Evolutionary conservation across 37 sponge, comb jelly and placozoan species (phyloP), one percentile per base, ranked within the genome.

Genomic region (Oscarella lobularis): DNA sequence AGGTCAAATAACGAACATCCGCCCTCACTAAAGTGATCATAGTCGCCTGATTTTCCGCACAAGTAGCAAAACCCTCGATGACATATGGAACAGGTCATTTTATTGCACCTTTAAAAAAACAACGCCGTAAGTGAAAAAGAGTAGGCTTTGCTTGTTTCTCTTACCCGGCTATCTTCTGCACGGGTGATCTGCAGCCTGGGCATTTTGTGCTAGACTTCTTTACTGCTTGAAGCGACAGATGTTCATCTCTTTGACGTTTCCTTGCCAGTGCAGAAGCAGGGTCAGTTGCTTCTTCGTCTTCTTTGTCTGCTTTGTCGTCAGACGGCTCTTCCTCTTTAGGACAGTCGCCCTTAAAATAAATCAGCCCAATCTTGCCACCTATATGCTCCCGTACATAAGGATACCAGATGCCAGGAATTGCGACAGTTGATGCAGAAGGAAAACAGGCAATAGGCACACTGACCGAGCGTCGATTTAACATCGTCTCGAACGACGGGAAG

Each of bases 401-500:
- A 3, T 78, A 78, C 79, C 70, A 35, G 36, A 72, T 78, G 79
- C 79, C 79, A 78, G 73, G 70, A 3, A 3, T 60, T 29, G 6
- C 71, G 34, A 14, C 79, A 78, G 31, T 78, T 71, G 6, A 36
- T 34, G 37, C 79, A 78, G 65, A 78, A 78, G 3, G 35, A 37
- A 34, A 38, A 78, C 39, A 40, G 72, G 27, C 79, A 78, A 71
- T 35, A 31, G 2, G 79, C 79, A 72, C 79, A 78, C 29, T 38
- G 60, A 3, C 39, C 79, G 35, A 72, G 79, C 27, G 35, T 72
- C 2, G 31, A 5, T 3, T 72, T 69, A 5, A 41, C 40, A 14
- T 14, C 71, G 31, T 78, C 79, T 3, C 79, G 40, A 4, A 70
- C 70, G 2, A 67, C 79, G 35, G 79, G 79, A 38, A 35, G 33